Evolutionary conservation across 2,113 vertebrate genomes (phyloP).

Genomic region (Plotosus lineatus): DNA sequence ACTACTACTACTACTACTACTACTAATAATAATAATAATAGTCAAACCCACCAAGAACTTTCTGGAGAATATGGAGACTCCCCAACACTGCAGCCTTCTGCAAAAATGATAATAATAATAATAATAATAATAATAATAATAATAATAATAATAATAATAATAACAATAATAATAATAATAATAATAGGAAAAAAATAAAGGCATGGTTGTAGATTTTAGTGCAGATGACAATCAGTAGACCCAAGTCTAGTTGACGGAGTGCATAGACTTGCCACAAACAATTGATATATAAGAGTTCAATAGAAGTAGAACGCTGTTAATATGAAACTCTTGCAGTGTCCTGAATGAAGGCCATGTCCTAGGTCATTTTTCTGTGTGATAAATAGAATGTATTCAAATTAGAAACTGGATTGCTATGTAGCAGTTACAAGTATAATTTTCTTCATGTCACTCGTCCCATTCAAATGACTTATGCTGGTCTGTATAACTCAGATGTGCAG

Average conservation of each 20-base stretch:
- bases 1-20: no score
- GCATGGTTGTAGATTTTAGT: no score
- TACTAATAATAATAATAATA: no score
- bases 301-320: neutral
- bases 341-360: neutral
- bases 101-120: no score
- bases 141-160: no score
- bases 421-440: neutral
- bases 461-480: neutral
- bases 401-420: neutral
- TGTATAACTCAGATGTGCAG: neutral
- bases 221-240: neutral
- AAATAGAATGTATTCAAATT: neutral
- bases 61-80: no score
- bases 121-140: no score
- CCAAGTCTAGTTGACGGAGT: neutral
- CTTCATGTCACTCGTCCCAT: neutral
- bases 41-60: no score
- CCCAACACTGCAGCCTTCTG: no score
- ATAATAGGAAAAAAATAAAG: no score
- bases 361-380: neutral
- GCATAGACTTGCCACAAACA: neutral
- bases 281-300: neutral
- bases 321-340: no score
- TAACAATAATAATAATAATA: no score